A percentile compares a stretch with the other conserved stretches of the same genome.
These are phyloP conservation scores for Cataglyphis rosenhaueri DNA, from an alignment of 2,888 invertebrate genomes.

Conservation along the genomic window DNA sequence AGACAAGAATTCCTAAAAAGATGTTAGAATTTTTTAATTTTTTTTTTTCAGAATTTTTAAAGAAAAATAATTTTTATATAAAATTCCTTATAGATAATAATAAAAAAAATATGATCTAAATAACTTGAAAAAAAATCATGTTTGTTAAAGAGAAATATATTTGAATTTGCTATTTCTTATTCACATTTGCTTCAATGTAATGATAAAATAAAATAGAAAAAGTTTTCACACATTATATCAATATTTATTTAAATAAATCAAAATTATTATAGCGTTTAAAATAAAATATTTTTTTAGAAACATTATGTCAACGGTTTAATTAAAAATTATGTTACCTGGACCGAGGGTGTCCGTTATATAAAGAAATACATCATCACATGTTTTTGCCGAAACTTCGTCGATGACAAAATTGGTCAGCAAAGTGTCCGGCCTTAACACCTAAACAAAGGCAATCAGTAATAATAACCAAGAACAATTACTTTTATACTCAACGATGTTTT, in stretches of 20 bases:
- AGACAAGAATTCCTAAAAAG: constrained; percentile 86
- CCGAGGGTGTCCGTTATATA: constrained; percentile 94
- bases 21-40: neutral
- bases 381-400: constrained; percentile 90
- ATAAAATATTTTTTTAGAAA: neutral
- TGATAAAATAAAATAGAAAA: too few species aligned
- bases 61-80: neutral
- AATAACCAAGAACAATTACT: neutral
- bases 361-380: constrained; percentile 92
- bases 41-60: neutral
- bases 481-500: neutral
- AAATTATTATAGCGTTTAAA: neutral
- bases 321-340: constrained; percentile 87
- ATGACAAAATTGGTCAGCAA: constrained; percentile 93
- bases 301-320: neutral
- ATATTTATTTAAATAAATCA: neutral
- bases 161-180: neutral
- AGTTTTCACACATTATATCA: neutral
- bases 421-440: constrained; percentile 90
- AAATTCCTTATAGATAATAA: neutral
- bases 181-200: neutral
- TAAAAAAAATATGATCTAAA: neutral
- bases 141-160: neutral
- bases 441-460: constrained; percentile 46
- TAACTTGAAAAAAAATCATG: neutral